Evolutionary conservation across 2,797 vertebrate species (phyloP).

Genomic region (Steatocranus sp.): DNA sequence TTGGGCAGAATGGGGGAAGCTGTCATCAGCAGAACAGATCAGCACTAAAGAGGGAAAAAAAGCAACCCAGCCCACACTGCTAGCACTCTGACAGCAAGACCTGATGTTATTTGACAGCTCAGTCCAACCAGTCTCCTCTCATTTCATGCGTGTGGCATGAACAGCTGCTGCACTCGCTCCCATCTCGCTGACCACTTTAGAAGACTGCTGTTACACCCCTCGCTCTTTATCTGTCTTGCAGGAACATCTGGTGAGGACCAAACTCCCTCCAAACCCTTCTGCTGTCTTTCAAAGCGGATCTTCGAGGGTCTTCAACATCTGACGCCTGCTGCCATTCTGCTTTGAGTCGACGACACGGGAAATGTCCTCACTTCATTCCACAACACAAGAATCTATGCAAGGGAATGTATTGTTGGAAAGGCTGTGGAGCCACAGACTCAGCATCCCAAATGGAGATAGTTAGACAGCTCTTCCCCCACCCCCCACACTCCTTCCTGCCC

Average conservation of each 20-base stretch:
- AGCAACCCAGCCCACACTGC: background rate
- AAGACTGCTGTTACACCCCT: background rate
- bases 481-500: slow-evolving; percentile 2
- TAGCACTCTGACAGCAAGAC: slow-evolving; percentile 19
- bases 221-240: slow-evolving; percentile 31
- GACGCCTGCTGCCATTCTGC: slow-evolving; percentile 50
- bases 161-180: background rate
- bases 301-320: slow-evolving; percentile 85
- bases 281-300: slow-evolving; percentile 89
- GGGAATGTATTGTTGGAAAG: slow-evolving; percentile 37
- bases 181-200: slow-evolving; percentile 1
- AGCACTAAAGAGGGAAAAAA: background rate
- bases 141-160: slow-evolving; percentile 25
- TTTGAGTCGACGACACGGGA: slow-evolving; percentile 18
- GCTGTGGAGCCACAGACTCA: slow-evolving; percentile 13
- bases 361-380: slow-evolving; percentile 54
- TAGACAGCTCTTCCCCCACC: background rate
- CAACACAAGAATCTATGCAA: slow-evolving; percentile 78
- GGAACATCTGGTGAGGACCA: slow-evolving; percentile 86
- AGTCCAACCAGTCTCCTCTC: slow-evolving; percentile 37
- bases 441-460: slow-evolving; percentile 4
- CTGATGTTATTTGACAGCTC: slow-evolving; percentile 38
- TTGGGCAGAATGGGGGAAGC: background rate
- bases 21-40: slow-evolving; percentile 27
- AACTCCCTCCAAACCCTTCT: slow-evolving; percentile 87